Percentiles rank a stretch among this genome's conserved stretches.
These are phyloP conservation scores for Budorcas taxicolor DNA, from an alignment of 2,113 vertebrate species.

Conservation along the genomic window DNA sequence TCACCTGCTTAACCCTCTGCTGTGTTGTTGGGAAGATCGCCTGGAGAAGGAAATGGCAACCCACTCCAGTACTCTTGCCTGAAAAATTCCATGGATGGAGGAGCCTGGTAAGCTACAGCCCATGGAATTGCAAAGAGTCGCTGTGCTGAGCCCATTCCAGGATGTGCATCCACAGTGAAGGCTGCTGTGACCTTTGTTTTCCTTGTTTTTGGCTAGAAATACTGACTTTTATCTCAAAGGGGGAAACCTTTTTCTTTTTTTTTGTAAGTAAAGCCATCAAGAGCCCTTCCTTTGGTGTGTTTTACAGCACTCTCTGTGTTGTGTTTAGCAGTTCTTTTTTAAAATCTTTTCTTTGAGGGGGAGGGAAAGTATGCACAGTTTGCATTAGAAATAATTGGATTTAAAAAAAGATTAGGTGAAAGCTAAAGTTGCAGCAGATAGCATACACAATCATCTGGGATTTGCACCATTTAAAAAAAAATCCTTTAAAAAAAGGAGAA, in stretches of 20 bases:
- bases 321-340: slow-evolving; percentile 3
- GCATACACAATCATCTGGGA: slow-evolving; percentile 44
- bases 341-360: neutral
- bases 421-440: slow-evolving; percentile 37
- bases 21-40: neutral
- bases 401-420: slow-evolving; percentile 18
- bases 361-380: neutral
- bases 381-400: slow-evolving; percentile 17
- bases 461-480: slow-evolving; percentile 39
- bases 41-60: neutral
- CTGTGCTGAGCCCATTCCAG: neutral
- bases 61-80: neutral
- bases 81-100: neutral
- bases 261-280: neutral
- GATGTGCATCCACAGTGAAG: neutral
- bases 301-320: neutral
- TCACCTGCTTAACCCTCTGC: neutral
- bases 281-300: neutral
- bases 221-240: neutral
- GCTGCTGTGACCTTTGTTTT: neutral
- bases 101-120: neutral
- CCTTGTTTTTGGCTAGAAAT: neutral
- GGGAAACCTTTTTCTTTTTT: neutral
- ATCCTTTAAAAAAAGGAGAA: neutral
- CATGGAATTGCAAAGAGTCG: neutral